Conservation (phyloP, 2,113 vertebrate genomes). For the Boulengerochromis microlepis region DNA sequence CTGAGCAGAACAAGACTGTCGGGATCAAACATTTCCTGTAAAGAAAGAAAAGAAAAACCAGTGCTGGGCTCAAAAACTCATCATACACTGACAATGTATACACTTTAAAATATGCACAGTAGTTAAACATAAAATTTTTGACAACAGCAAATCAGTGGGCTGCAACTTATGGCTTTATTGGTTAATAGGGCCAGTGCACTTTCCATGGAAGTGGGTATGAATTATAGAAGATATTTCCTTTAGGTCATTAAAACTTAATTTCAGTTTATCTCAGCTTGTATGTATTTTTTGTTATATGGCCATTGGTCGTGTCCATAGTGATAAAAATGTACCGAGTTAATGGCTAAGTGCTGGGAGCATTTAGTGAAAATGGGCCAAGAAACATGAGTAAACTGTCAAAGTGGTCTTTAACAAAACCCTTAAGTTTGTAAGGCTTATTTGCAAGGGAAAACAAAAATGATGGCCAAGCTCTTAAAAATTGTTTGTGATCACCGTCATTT, state of each 20-base stretch:
- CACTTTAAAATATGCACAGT: not conserved
- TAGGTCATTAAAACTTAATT: constrained; percentile 43
- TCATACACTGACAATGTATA: not conserved
- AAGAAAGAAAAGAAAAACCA: not conserved
- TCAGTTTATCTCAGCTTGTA: not conserved
- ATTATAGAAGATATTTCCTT: constrained; percentile 52
- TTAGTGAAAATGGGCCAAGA: not conserved
- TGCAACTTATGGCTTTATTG: constrained; percentile 44
- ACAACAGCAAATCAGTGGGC: constrained; percentile 26
- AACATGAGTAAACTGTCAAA: not conserved
- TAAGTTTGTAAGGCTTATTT: not conserved
- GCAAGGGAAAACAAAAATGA: not conserved
- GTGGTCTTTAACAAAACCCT: not conserved
- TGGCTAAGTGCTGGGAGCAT: not conserved
- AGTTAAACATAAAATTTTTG: not conserved
- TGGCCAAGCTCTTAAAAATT: not conserved
- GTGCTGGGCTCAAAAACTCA: not conserved
- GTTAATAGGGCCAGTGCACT: constrained; percentile 36
- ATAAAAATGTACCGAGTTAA: not conserved
- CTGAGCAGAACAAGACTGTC: not conserved
- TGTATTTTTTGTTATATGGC: not conserved
- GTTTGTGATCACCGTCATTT: not conserved
- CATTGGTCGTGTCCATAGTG: not conserved
- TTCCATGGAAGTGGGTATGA: constrained; percentile 44
- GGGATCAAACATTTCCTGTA: not conserved